Evolutionary conservation across 2,888 invertebrate species (phyloP).

Genomic region (Drosophila anceps): DNA sequence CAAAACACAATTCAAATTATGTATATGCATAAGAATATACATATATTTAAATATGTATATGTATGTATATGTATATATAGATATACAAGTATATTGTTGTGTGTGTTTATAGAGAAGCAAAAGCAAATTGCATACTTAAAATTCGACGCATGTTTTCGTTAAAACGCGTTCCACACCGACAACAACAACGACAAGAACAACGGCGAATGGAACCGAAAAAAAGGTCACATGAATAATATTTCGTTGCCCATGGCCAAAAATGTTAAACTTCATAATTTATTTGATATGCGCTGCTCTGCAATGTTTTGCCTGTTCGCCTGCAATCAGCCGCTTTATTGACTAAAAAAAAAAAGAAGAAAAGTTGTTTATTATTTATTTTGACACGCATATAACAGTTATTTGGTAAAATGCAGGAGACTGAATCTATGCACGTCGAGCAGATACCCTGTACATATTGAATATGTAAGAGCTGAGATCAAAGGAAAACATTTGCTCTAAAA

Average conservation of each 20-base stretch:
- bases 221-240: slow-evolving; percentile 62
- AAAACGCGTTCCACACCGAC: slow-evolving; percentile 32
- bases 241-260: slow-evolving; percentile 33
- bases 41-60: neutral
- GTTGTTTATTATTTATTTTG: slow-evolving; percentile 33
- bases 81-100: too few species aligned
- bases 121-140: slow-evolving; percentile 55
- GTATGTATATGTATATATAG: neutral
- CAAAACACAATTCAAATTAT: slow-evolving; percentile 29
- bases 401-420: neutral
- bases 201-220: slow-evolving; percentile 2
- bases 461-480: neutral
- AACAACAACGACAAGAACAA: neutral
- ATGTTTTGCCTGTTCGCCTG: slow-evolving; percentile 30
- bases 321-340: slow-evolving; percentile 39
- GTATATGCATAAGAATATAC: neutral
- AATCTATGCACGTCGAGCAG: neutral
- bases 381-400: slow-evolving; percentile 3
- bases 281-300: slow-evolving; percentile 26
- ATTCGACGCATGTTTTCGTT: slow-evolving; percentile 57
- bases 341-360: neutral
- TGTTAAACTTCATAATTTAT: slow-evolving; percentile 51
- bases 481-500: neutral
- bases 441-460: slow-evolving; percentile 10
- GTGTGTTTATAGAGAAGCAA: slow-evolving; percentile 1